These are phyloP conservation scores for Proterorhinus semilunaris DNA, from an alignment of 2,113 vertebrate species.

Conservation along the genomic window DNA sequence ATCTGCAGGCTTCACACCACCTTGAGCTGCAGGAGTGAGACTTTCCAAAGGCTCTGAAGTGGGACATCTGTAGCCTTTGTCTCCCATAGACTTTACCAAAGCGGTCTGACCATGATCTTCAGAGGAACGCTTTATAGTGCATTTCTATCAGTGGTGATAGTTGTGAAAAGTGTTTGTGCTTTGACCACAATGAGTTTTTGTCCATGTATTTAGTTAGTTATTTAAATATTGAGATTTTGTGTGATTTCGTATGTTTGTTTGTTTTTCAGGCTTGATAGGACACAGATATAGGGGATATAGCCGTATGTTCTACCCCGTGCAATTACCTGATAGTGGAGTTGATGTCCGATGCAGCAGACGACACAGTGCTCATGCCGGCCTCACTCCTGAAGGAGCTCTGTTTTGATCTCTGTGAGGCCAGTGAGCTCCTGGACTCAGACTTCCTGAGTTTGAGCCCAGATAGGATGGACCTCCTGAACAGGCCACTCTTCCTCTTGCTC, in stretches of 20 bases:
- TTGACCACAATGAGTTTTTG: too few relatives aligned
- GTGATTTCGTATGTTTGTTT: too few relatives aligned
- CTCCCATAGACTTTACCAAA: background rate
- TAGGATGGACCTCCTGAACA: conserved; percentile 93
- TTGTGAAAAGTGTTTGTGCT: too few relatives aligned
- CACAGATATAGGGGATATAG: too few relatives aligned
- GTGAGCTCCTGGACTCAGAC: conserved; percentile 94
- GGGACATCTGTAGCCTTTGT: conserved; percentile 27
- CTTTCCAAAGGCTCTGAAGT: conserved; percentile 35
- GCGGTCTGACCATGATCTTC: background rate
- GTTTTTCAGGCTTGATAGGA: too few relatives aligned
- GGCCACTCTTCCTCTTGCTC: conserved; percentile 91
- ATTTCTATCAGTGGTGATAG: background rate
- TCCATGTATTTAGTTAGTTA: too few relatives aligned
- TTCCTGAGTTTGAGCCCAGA: conserved; percentile 94
- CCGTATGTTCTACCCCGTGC: too few relatives aligned
- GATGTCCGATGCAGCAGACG: conserved; percentile 93
- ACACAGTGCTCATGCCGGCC: conserved; percentile 94
- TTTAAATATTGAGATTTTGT: too few relatives aligned
- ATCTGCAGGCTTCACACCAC: background rate
- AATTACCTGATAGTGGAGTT: conserved; percentile 89
- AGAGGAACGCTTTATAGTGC: background rate
- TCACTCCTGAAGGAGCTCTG: conserved; percentile 99
- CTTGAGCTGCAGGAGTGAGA: conserved; percentile 11
- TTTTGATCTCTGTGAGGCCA: conserved; percentile 96